phyloP scores from a whole-genome alignment of 1,140 invertebrate species.

The Trichonephila clavata region DNA sequence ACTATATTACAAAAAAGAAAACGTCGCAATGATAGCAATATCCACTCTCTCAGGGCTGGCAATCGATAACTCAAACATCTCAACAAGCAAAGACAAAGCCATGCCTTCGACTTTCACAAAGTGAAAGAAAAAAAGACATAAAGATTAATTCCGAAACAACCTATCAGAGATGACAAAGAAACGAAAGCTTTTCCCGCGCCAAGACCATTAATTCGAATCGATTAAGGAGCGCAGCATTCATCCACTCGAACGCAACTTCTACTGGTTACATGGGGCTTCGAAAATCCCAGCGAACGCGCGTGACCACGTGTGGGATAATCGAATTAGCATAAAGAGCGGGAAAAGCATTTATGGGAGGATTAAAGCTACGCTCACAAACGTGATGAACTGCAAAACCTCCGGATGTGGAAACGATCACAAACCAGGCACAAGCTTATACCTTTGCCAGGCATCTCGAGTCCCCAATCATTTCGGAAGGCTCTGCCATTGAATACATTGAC shows the following conservation, averaged over 20 bases:
- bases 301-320: not conserved
- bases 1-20: no score
- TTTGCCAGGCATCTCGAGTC: not conserved
- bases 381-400: not conserved
- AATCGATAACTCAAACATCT: no score
- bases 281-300: not conserved
- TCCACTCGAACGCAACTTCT: not conserved
- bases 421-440: not conserved
- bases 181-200: not conserved
- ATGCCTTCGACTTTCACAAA: no score
- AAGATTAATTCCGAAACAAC: not conserved
- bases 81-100: no score
- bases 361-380: not conserved
- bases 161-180: not conserved
- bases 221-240: not conserved
- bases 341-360: slow-evolving; percentile 25
- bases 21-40: no score
- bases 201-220: not conserved
- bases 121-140: no score
- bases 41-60: no score
- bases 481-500: not conserved
- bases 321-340: slow-evolving; percentile 34
- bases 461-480: not conserved
- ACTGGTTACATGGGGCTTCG: not conserved
- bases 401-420: not conserved